These are phyloP conservation scores for Pseudopleuronectes americanus DNA, from an alignment of 2,797 vertebrate genomes.

Conservation along the genomic window DNA sequence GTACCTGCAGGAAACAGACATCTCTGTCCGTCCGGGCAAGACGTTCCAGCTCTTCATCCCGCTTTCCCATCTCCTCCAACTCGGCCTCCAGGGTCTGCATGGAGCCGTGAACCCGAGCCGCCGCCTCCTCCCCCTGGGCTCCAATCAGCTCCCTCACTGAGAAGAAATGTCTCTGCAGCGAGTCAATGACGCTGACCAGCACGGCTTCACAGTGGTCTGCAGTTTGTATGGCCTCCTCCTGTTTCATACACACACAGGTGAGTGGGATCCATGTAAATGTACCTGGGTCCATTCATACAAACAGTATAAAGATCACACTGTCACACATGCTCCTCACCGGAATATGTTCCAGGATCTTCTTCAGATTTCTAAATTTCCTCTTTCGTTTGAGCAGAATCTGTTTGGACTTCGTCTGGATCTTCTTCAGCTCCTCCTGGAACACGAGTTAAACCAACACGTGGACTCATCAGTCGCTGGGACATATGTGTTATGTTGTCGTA, in stretches of 20 bases:
- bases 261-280: background rate
- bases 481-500: background rate
- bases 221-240: conserved; percentile 47
- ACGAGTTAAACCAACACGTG: background rate
- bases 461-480: background rate
- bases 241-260: conserved; percentile 17
- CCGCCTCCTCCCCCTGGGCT: conserved; percentile 24
- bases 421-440: conserved; percentile 49
- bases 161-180: conserved; percentile 57
- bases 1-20: conserved; percentile 65
- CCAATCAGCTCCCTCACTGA: conserved; percentile 45
- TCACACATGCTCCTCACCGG: conserved; percentile 46
- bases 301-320: background rate
- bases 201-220: conserved; percentile 58
- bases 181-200: conserved; percentile 38
- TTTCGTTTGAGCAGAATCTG: conserved; percentile 35
- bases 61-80: conserved; percentile 32
- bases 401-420: conserved; percentile 20
- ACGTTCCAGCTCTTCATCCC: conserved; percentile 36
- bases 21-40: conserved; percentile 39
- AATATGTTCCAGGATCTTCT: conserved; percentile 16
- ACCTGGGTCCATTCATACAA: background rate
- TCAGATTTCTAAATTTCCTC: conserved; percentile 3
- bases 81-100: conserved; percentile 12
- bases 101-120: conserved; percentile 18